Conservation (phyloP, 2,888 invertebrate species). For the Muschampia staudingeri region DNA sequence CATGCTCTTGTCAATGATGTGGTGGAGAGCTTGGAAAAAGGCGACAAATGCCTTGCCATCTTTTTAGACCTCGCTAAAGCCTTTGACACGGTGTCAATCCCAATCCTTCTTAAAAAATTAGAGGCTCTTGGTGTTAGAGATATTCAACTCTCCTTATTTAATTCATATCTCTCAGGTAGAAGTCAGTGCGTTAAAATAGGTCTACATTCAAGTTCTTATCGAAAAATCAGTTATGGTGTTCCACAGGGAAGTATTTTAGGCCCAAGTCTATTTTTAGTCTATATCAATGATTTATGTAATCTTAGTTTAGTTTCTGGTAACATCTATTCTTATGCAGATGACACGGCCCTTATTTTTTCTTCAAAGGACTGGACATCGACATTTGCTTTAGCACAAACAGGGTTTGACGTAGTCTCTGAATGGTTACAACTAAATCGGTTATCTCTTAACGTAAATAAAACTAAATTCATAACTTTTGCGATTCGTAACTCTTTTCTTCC, state of each 20-base stretch:
- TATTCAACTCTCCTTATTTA: background rate
- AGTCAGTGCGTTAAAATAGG: background rate
- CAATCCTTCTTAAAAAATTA: constrained; percentile 11
- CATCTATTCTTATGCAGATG: background rate
- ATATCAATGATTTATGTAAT: background rate
- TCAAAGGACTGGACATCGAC: background rate
- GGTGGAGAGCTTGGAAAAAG: background rate
- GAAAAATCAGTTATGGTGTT: too few species aligned
- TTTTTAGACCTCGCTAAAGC: constrained; percentile 28
- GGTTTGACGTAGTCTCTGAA: background rate
- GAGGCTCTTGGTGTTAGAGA: background rate
- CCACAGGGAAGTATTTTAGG: too few species aligned
- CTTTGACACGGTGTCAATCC: constrained; percentile 22
- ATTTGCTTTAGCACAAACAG: background rate
- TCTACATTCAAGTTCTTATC: too few species aligned
- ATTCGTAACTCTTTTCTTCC: background rate
- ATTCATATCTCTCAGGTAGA: background rate
- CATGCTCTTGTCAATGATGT: background rate
- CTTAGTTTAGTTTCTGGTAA: background rate
- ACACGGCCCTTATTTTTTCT: background rate
- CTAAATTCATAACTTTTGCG: background rate
- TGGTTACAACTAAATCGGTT: background rate
- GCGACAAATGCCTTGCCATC: background rate
- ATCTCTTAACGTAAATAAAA: background rate
- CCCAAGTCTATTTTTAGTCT: background rate